Base-by-base conservation (phyloP, 64 coral and sea anemone species). In the Montipora efflorescens region DNA sequence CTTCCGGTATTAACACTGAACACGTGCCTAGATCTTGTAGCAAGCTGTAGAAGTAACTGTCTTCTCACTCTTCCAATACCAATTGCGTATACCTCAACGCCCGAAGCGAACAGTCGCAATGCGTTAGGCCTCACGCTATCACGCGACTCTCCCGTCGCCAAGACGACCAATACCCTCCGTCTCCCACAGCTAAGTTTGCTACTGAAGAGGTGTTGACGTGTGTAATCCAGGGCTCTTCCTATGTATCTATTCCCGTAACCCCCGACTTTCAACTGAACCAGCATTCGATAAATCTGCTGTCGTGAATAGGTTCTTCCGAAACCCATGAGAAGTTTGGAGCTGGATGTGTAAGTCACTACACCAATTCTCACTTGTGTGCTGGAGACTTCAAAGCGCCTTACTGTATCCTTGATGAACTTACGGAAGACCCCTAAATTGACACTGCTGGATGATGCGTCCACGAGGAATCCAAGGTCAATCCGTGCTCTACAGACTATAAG, bases 381-480 rank as follows among this genome's bases (percentile, higher is more conserved):
- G 16, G 74, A 78, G 9, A 93, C 62, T 87, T 58, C 74, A 80
- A 93, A 93, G 12, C 75, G 84, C 59, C 92, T 66, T 10, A 80
- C 18, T 36, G 87, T 93, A 0, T 88, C 55, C 28, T 81, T 67
- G 21, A 93, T 62, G 25, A 78, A 93, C 48, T 73, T 58, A 7
- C 48, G 19, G 7, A 88, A 72, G 10, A 43, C 57, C 11, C 44
- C 11, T 21, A 67, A 84, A 59, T 51, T 81, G 48, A 64, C 52
- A 7, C 87, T 79, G 14, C 72, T 48, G 15, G 73, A 58, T 7
- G 92, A 93, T 59, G 86, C 92, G 18, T 93, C 92, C 5, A 93
- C 75, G 7, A 93, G 52, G 92, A 93, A 93, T 52, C 92, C 92
- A 44, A 93, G 59, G 53, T 93, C 83, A 22, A 93, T 78, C 8